Evolutionary conservation across 2,888 invertebrate species (phyloP).

Genomic region (Neoascia interrupta): DNA sequence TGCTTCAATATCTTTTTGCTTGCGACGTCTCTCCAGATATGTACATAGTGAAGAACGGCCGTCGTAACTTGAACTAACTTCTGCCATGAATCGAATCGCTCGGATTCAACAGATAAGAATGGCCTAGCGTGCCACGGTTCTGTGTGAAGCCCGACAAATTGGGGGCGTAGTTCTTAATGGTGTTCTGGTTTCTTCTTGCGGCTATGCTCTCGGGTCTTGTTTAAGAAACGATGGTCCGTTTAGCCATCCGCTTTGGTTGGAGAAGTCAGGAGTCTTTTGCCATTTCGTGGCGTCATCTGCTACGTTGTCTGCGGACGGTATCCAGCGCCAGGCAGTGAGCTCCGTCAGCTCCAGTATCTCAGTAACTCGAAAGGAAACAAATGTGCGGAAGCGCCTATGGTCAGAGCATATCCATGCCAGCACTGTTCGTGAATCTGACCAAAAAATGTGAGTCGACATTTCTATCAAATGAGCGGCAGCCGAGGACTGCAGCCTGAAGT

Average conservation of each 20-base stretch:
- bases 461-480: not conserved
- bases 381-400: not conserved
- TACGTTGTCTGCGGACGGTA: too few species aligned
- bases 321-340: not conserved
- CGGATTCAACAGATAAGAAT: conserved; percentile 1
- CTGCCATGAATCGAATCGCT: conserved; percentile 16
- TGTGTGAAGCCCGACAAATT: not conserved
- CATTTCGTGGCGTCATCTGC: too few species aligned
- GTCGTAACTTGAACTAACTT: not conserved
- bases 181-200: too few species aligned
- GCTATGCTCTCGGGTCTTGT: too few species aligned
- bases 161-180: conserved; percentile 8
- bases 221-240: too few species aligned
- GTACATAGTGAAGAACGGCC: conserved; percentile 1
- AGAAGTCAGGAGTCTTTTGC: too few species aligned
- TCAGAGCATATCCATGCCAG: not conserved
- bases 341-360: not conserved
- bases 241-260: too few species aligned
- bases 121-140: not conserved
- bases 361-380: not conserved
- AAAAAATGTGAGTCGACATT: not conserved
- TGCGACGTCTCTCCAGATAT: not conserved
- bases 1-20: not conserved
- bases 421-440: not conserved
- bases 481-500: not conserved